Percentiles rank a stretch among this genome's conserved stretches.
These are phyloP conservation scores for Limnothrissa miodon DNA, from an alignment of 2,113 vertebrate genomes.

Conservation along the genomic window DNA sequence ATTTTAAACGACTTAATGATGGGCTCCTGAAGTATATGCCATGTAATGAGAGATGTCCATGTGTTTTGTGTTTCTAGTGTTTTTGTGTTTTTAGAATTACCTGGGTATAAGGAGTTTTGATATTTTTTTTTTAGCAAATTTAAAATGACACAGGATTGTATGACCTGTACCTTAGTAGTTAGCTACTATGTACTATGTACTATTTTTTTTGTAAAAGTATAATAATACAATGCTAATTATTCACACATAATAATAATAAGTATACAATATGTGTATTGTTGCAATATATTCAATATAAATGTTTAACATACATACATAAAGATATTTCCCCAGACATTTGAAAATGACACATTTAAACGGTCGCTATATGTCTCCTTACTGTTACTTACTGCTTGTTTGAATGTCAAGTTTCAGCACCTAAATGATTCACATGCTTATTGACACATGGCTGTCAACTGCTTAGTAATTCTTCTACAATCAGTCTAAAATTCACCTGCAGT, in stretches of 20 bases:
- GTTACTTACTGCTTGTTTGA: neutral
- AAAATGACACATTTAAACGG: neutral
- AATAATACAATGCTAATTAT: too few species aligned
- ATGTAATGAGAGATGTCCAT: neutral
- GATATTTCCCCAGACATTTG: neutral
- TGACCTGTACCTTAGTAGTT: too few species aligned
- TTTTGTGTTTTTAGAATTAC: neutral
- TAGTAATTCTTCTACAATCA: constrained; percentile 4
- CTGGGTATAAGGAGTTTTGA: neutral
- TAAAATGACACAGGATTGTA: too few species aligned
- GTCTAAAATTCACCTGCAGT: neutral
- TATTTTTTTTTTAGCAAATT: too few species aligned
- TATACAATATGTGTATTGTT: too few species aligned
- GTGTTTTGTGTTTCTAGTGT: neutral
- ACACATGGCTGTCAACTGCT: neutral
- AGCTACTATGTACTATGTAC: too few species aligned
- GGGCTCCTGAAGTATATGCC: neutral
- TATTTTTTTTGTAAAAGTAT: too few species aligned
- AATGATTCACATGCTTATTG: neutral
- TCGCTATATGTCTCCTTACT: neutral
- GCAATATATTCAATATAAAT: too few species aligned
- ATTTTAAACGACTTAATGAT: neutral
- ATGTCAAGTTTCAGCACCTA: neutral
- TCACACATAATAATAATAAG: too few species aligned
- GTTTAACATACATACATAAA: too few species aligned